Percentiles rank a stretch among this genome's conserved stretches.
Evolutionary conservation across 2,888 invertebrate species (phyloP).

Genomic region (Chrysina gloriosa): DNA sequence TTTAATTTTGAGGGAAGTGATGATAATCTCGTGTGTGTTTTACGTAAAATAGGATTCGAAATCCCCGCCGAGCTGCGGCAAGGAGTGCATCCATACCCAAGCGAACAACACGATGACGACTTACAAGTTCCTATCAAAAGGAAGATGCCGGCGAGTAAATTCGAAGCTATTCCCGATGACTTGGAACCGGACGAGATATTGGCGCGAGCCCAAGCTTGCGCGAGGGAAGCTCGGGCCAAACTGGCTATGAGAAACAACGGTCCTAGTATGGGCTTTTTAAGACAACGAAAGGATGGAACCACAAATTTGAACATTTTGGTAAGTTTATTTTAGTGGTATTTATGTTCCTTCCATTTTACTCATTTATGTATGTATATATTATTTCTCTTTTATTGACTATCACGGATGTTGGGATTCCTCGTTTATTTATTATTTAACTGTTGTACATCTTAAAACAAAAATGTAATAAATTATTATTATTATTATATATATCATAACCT

Average conservation of each 20-base stretch:
- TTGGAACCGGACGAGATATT: constrained; percentile 82
- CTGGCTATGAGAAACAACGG: constrained; percentile 66
- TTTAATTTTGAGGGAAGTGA: too few relatives aligned
- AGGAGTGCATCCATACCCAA: constrained; percentile 30
- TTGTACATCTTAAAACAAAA: too few relatives aligned
- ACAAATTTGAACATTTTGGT: constrained; percentile 89
- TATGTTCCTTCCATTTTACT: not conserved
- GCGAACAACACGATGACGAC: constrained; percentile 56
- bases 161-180: constrained; percentile 83
- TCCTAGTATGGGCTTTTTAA: constrained; percentile 80
- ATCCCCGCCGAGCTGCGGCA: constrained; percentile 72
- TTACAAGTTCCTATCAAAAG: constrained; percentile 55
- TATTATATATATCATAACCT: too few relatives aligned
- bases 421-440: too few relatives aligned
- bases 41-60: constrained; percentile 78
- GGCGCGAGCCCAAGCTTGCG: constrained; percentile 70
- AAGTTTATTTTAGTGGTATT: constrained; percentile 59
- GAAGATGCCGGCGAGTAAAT: constrained; percentile 73
- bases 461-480: too few relatives aligned
- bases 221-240: constrained; percentile 76
- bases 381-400: too few relatives aligned
- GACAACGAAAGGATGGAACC: constrained; percentile 88
- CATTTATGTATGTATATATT: not conserved
- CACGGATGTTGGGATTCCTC: too few relatives aligned
- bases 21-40: not conserved